A percentile compares a stretch with the other conserved stretches of the same genome.
These are phyloP conservation scores for Donacobius atricapilla DNA, from an alignment of 2,113 vertebrate species.

Conservation along the genomic window DNA sequence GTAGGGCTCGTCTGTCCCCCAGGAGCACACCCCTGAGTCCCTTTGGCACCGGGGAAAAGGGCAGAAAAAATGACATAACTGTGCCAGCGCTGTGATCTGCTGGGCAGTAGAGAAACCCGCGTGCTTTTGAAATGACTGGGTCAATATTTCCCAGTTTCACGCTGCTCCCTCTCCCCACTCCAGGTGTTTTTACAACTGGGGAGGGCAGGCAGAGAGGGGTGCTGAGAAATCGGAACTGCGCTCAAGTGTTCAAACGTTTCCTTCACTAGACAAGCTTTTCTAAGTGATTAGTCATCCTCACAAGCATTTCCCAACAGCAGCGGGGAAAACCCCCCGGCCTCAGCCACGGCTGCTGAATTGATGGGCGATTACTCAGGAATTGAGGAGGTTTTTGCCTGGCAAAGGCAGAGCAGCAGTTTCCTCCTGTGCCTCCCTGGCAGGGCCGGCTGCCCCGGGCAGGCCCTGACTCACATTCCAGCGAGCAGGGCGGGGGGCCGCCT, in stretches of 20 bases:
- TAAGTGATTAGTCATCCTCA: conserved; percentile 31
- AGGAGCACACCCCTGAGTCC: background rate
- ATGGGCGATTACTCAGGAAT: conserved; percentile 7
- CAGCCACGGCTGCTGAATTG: background rate
- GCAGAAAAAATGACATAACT: background rate
- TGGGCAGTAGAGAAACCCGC: background rate
- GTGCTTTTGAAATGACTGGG: background rate
- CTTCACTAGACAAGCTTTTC: background rate
- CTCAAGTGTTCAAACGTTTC: background rate
- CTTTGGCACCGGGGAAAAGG: background rate
- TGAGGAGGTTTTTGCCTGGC: conserved; percentile 40
- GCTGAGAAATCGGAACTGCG: background rate
- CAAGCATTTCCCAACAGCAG: conserved; percentile 5
- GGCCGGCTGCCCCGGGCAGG: conserved; percentile 1
- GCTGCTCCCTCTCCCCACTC: background rate
- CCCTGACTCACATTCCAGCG: conserved; percentile 40
- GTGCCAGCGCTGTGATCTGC: background rate
- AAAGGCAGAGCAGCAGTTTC: conserved; percentile 15
- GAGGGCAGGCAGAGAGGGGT: background rate
- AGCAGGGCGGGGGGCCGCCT: background rate
- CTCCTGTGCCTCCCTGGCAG: background rate
- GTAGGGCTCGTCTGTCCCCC: background rate
- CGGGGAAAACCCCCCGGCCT: conserved; percentile 9
- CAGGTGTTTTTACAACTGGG: background rate
- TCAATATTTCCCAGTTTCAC: background rate